Base-by-base conservation (phyloP, 2,888 invertebrate genomes). In the Gonocerus acuteangulatus region DNA sequence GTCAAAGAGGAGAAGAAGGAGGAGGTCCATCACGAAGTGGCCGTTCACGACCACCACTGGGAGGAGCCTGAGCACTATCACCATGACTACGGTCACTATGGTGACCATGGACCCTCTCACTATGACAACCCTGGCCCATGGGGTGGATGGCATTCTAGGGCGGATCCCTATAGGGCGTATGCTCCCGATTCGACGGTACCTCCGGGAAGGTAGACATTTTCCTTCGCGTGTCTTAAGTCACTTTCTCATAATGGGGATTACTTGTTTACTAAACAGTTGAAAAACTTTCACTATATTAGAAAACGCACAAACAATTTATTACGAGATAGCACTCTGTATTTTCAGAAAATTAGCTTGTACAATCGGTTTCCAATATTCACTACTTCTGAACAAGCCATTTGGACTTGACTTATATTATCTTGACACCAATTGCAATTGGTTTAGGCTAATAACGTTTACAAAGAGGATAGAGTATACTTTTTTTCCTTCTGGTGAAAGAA, bases 1-100 rank as follows among this genome's bases (percentile, higher is more conserved):
- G 62, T 64, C 18, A 66, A 66, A 52, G 64, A 64, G 62, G 64
- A 66, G 22, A 64, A 66, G 49, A 64, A 62, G 44, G 61, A 61
- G 36, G 58, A 61, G 36, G 32, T 32, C n/a, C 65, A 65, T 32
- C 51, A 62, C 54, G 66, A 66, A 51, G 21, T 66, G n/a, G 45
- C 61, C 6, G 36, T 62, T 23, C 65, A 65, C 49, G 65, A 65
- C 49, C 66, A 66, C 59, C 62, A 61, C 27, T 62, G 63, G 48
- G 64, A 66, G 23, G 63, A 66, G 16, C 48, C 48, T 18, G 57
- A 57, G 18, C 60, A 65, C 19, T 58, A 59, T 39, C 45, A 51
- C 18, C 47, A 56, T 32, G 44, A 34, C 11, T 27, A 36, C 18
- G 44, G 13, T 22, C 42, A n/a, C 21, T 16, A 47, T 27, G 9